Evolutionary conservation across 2,888 invertebrate species (phyloP), one percentile per base, ranked within the genome.

Genomic region (Agrotis puta): DNA sequence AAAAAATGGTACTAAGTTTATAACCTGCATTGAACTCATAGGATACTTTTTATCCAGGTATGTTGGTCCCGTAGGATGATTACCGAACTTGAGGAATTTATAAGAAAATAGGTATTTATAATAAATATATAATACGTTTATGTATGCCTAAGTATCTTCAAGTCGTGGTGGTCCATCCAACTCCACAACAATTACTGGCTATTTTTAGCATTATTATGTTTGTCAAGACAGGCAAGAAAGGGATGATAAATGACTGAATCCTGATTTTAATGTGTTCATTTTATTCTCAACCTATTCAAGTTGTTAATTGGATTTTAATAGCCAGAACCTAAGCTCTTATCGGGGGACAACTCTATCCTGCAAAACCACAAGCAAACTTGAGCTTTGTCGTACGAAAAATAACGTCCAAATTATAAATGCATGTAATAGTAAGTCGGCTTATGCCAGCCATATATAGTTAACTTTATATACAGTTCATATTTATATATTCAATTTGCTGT

Each of bases 401-500:
- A 74, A 74, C 68, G 71, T 50, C 18, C 3, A 48, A 69, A 70
- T 64, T 63, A 64, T 74, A 20, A 54, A 43, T 54, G n/a, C 18
- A 56, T 64, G 63, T 62, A 75, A 80, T 59, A 70, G 57, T 54
- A 56, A 64, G 50, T 57, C 50, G 13, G 22, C 45, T 81, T 69
- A 58, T 27, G 54, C 56, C 39, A 62, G 62, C 71, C 64, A 62
- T 74, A 82, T 84, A 79, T 68, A 76, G 74, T 58, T 2, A 64
- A 54, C 24, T 79, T 78, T 78, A 76, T 75, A 64, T 67, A 74
- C 56, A 58, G 22, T 64, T 67, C 64, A 82, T 79, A 80, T 77
- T 76, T 76, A 85, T 77, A 76, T 74, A 57, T 74, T 69, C 83
- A 85, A 82, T 85, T 79, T 72, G 71, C 75, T 64, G 53, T 62